Base-by-base conservation (phyloP, 1,140 invertebrate genomes). In the Hyphantria cunea region DNA sequence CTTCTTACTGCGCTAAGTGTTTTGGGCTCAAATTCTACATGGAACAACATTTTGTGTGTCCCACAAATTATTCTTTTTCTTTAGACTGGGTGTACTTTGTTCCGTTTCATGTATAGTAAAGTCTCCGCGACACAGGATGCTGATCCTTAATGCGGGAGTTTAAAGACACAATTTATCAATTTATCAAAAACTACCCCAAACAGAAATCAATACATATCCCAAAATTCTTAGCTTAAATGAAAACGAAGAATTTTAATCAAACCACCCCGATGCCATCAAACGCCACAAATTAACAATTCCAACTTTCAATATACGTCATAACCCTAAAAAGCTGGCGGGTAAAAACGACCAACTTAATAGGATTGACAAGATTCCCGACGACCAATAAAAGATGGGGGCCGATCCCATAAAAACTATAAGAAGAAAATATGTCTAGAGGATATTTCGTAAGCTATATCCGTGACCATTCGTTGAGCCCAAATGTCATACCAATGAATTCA, bases 401-500 rank as follows among this genome's bases (percentile, higher is more conserved):
- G 76, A 85, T 78, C 70, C 74, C 78, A 82, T 87, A 86, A 88
- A 41, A 90, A 88, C 84, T 88, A 88, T 88, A 87, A 86, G 76
- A 14, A 80, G 78, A 67, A 86, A 85, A 89, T 86, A 87, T 87
- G 78, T 80, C 76, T 72, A 60, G 74, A 74, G 72, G 73, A 78
- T 72, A 86, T 82, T 75, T 80, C 77, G 67, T 68, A 62, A 65
- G 79, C 80, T 69, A 86, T 86, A 87, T 80, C 75, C 74, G 84
- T 80, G 82, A 78, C 80, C 83, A 82, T 88, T 86, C 73, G 69
- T 50, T 70, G 69, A 78, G 83, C 82, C 82, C 82, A 78, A 88
- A 89, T 86, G 87, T 90, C 87, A 90, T 89, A 90, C 80, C 86
- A 76, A 90, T 90, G 87, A 90, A 90, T 89, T 89, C 87, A 90